Evolutionary conservation across 2,797 vertebrate genomes (phyloP), one percentile per base, ranked within the genome.

Genomic region (Coccyzus lansbergi): DNA sequence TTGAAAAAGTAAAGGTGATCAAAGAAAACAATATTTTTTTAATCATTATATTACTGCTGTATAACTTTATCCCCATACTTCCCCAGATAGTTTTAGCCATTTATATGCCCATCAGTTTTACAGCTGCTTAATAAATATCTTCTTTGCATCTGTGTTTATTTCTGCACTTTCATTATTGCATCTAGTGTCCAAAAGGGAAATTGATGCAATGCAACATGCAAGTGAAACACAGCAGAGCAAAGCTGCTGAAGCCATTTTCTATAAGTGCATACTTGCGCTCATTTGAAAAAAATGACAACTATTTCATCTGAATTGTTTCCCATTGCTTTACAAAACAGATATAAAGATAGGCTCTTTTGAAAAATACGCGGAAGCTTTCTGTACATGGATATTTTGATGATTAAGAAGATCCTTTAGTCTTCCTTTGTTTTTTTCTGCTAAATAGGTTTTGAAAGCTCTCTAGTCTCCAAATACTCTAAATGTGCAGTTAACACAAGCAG

Each of bases 271-370:
- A 36, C n/a, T 58, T 82, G 42, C n/a, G 72, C 22, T 74, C 10
- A 67, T 79, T 88, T 86, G n/a, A n/a, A 1, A 93, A 63, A 89
- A 90, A 76, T 88, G 14, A 31, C 56, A 89, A 51, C 16, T 65
- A 55, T 78, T 82, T 88, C 10, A 84, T 72, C 51, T 72, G 77
- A 96, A 88, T 86, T 60, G 4, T 65, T 90, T 92, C 58, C 31
- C 10, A 15, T 40, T 84, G 24, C 59, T 86, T 88, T 72, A 52
- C 33, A 79, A 90, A 95, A 31, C 19, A 81, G 44, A 21, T 84
- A 56, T 33, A 75, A 82, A 83, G 34, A 76, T 16, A 51, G 6
- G 6, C 1, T 18, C 16, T 40, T 91, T 62, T 63, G 20, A 93
- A 90, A 83, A 60, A 84, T 8, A 22, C 7, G 29, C 11, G 7